These are phyloP conservation scores for Caranx melampygus DNA, from an alignment of 2,113 vertebrate genomes.

Conservation along the genomic window DNA sequence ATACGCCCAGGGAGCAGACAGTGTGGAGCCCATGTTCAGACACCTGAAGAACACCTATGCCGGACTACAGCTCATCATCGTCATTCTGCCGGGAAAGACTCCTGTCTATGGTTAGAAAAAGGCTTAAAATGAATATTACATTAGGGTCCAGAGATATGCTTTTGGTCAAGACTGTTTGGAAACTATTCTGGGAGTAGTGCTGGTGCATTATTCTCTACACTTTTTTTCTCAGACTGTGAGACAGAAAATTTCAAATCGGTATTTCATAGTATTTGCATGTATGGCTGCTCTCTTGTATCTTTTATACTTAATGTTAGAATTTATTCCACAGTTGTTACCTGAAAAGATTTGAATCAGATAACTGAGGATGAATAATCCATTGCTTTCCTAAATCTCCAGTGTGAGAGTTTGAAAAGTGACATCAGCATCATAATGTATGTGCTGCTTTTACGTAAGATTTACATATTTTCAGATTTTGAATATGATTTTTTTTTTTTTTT, in stretches of 20 bases:
- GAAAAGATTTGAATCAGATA: neutral
- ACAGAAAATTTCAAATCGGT: neutral
- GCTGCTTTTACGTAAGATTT: neutral
- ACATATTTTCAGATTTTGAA: neutral
- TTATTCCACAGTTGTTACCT: neutral
- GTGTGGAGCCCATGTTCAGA: slow-evolving; percentile 98
- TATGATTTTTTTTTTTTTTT: neutral
- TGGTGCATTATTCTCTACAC: neutral
- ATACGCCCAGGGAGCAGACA: slow-evolving; percentile 97
- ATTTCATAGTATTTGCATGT: neutral
- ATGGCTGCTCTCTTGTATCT: neutral
- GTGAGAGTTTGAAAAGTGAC: too few relatives aligned
- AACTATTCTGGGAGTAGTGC: slow-evolving; percentile 9
- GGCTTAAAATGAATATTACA: neutral
- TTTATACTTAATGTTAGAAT: neutral
- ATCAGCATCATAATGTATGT: too few relatives aligned
- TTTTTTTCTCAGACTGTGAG: neutral
- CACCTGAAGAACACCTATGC: slow-evolving; percentile 99
- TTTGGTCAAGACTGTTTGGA: neutral
- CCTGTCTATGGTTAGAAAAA: slow-evolving; percentile 88
- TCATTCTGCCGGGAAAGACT: slow-evolving; percentile 97
- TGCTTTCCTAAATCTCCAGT: neutral
- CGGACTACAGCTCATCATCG: slow-evolving; percentile 97
- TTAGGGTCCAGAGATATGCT: neutral
- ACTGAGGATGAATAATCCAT: neutral